A percentile compares a stretch with the other conserved stretches of the same genome.
Conservation (phyloP, 2,113 vertebrate genomes). For the Camarhynchus parvulus region DNA sequence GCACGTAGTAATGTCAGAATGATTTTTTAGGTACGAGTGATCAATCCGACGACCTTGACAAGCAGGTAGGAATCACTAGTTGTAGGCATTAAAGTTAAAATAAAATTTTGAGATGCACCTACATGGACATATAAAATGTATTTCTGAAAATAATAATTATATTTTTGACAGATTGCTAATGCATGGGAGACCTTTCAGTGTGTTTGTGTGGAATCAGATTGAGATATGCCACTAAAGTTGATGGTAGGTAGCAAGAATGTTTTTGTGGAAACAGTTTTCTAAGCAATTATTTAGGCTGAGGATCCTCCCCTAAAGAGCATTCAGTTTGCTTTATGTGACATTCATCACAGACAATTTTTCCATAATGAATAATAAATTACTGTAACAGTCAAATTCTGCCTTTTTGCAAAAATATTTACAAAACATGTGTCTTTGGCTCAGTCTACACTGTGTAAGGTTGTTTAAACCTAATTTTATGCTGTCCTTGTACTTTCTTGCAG, state of each 20-base stretch:
- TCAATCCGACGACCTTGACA: neutral
- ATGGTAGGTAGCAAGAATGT: neutral
- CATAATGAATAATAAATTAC: neutral
- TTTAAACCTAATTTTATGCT: neutral
- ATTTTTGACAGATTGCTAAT: neutral
- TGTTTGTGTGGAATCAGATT: neutral
- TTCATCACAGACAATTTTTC: neutral
- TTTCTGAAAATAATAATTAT: neutral
- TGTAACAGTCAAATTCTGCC: neutral
- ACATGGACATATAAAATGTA: neutral
- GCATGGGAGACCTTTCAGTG: neutral
- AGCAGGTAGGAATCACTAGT: neutral
- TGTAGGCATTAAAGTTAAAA: neutral
- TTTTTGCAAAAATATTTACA: neutral
- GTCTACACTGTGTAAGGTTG: accelerated
- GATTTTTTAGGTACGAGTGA: neutral
- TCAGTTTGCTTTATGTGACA: neutral
- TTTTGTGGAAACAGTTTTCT: neutral
- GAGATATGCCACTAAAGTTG: constrained; percentile 4
- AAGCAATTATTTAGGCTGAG: neutral
- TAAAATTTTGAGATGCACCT: neutral
- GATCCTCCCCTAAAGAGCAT: neutral
- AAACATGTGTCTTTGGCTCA: neutral
- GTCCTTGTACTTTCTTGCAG: neutral
- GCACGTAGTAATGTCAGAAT: constrained; percentile 1